Evolutionary conservation across 64 coral and sea anemone species (phyloP), one percentile per base, ranked within the genome.

Genomic region (Actinia tenebrosa): DNA sequence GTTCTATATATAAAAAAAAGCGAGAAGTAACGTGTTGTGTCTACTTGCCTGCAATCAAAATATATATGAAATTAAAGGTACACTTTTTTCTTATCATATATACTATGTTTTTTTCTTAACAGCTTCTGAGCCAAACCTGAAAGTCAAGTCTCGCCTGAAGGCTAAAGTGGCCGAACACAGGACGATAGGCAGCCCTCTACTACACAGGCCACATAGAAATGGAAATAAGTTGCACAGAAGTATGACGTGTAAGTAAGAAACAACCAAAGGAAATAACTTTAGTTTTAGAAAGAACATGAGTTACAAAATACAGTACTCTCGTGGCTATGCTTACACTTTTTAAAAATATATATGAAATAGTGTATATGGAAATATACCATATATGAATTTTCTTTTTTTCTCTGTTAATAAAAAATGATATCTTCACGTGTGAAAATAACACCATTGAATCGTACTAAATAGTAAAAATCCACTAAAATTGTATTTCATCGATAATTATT

Each of bases 61-160:
- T 50, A 50, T 50, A 50, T 50, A 50, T 50, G 47, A 50, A 5
- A 50, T 58, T 58, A 58, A 16, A 11, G 56, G 0, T 58, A 16
- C 56, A 2, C 56, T n/a, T n/a, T 66, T 66, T 66, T 22, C 63
- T 22, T 66, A 6, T 58, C 2, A 58, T 58, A 10, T 58, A 2
- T 13, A 58, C 56, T 58, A 10, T 58, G 15, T 10, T 42, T 16
- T 30, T 30, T 42, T 75, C 25, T 26, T 37, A 78, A 30, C 78
- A 99, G 97, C 91, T 64, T 99, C 97, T 88, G 97, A 99, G 87
- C 97, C 97, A 3, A 99, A 95, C 78, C 84, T 99, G 6, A 99
- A 99, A 77, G 97, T 90, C 10, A 99, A 92, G 89, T 99, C 97
- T 20, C 80, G 86, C 64, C 72, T 99, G 63, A 95, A 92, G 83